phyloP scores from a whole-genome alignment of 1,140 invertebrate species.

The Cydia fagiglandana region DNA sequence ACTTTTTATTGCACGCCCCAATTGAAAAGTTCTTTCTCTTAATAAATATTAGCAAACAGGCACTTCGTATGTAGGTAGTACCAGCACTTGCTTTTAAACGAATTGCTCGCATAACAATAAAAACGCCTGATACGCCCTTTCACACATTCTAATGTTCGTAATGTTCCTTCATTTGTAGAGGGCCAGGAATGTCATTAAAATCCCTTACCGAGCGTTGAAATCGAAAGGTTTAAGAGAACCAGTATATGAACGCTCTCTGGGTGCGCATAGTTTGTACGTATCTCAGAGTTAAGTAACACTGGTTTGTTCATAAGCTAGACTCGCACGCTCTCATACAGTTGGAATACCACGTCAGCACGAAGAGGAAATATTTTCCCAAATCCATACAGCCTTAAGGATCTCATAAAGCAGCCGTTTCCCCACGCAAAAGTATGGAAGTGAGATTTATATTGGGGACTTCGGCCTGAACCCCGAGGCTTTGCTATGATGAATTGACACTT shows the following conservation, averaged over 20 bases:
- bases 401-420: slow-evolving; percentile 79
- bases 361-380: slow-evolving; percentile 80
- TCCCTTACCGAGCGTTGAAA: background rate
- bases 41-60: slow-evolving; percentile 77
- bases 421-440: slow-evolving; percentile 78
- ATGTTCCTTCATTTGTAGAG: slow-evolving; percentile 75
- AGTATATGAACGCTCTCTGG: background rate
- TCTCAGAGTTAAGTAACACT: background rate
- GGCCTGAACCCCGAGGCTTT: slow-evolving; percentile 71
- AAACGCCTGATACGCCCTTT: slow-evolving; percentile 71
- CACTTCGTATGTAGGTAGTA: slow-evolving; percentile 69
- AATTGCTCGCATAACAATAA: slow-evolving; percentile 78
- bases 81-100: slow-evolving; percentile 75
- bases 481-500: slow-evolving; percentile 78
- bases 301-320: background rate
- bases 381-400: slow-evolving; percentile 81
- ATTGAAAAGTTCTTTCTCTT: slow-evolving; percentile 52
- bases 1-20: slow-evolving; percentile 56
- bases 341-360: slow-evolving; percentile 50
- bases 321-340: background rate
- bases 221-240: background rate
- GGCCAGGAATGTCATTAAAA: slow-evolving; percentile 42
- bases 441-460: slow-evolving; percentile 79
- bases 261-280: background rate
- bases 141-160: slow-evolving; percentile 76